These are phyloP conservation scores for Philereme transversata DNA, from an alignment of 2,888 invertebrate genomes.

Conservation along the genomic window DNA sequence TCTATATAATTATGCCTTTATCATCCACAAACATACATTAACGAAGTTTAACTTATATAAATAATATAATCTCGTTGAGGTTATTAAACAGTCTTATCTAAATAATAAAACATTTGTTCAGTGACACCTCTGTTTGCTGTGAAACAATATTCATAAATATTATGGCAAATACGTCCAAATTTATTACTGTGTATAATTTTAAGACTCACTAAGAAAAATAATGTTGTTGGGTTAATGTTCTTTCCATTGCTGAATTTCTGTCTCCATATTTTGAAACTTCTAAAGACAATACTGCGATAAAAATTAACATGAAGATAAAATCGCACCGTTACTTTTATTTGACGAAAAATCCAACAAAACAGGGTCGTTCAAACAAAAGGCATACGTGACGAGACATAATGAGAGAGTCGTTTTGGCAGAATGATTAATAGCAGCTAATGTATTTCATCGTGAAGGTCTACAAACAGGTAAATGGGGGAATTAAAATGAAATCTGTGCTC, in stretches of 20 bases:
- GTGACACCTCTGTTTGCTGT: slow-evolving; percentile 68
- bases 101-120: slow-evolving; percentile 72
- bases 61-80: slow-evolving; percentile 65
- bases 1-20: slow-evolving; percentile 49
- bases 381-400: slow-evolving; percentile 44
- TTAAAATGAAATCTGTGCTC: slow-evolving; percentile 43
- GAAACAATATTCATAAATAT: slow-evolving; percentile 74
- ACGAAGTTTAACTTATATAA: slow-evolving; percentile 57
- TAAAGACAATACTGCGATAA: slow-evolving; percentile 3
- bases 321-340: slow-evolving; percentile 5
- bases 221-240: slow-evolving; percentile 1
- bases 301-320: slow-evolving; percentile 3
- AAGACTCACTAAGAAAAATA: slow-evolving; percentile 2
- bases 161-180: slow-evolving; percentile 70
- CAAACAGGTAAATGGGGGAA: slow-evolving; percentile 53
- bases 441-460: slow-evolving; percentile 56
- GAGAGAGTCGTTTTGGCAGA: slow-evolving; percentile 57
- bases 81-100: slow-evolving; percentile 75
- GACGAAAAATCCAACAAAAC: slow-evolving; percentile 31
- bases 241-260: slow-evolving; percentile 46
- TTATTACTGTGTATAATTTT: slow-evolving; percentile 62
- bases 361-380: slow-evolving; percentile 30
- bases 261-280: background rate
- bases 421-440: slow-evolving; percentile 62
- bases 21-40: slow-evolving; percentile 49